These are phyloP conservation scores for Palythoa grandiflora DNA, from an alignment of 92 coral and sea anemone genomes.

Conservation along the genomic window DNA sequence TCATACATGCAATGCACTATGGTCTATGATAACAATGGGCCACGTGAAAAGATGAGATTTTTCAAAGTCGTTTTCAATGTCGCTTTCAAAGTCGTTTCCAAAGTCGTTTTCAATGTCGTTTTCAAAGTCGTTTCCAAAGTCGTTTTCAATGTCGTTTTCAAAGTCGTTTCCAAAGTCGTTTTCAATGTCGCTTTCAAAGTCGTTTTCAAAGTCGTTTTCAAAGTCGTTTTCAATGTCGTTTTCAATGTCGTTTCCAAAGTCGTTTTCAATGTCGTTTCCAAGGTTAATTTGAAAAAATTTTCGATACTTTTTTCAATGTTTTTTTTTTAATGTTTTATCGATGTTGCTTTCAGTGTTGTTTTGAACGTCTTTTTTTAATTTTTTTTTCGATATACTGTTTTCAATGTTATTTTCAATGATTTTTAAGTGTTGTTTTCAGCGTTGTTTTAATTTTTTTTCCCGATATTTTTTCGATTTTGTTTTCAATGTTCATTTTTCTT, in stretches of 20 bases:
- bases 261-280: not conserved
- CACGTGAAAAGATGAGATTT: not conserved
- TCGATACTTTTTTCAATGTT: not conserved
- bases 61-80: no score
- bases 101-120: no score
- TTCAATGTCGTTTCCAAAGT: no score
- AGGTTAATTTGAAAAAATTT: not conserved
- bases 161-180: no score
- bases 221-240: not conserved
- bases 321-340: not conserved
- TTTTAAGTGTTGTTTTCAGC: not conserved
- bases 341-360: constrained; percentile 4
- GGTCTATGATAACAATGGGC: constrained; percentile 1
- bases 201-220: no score
- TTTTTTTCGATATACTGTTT: constrained; percentile 5
- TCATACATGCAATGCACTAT: not conserved
- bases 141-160: no score
- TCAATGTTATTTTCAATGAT: not conserved
- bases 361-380: not conserved
- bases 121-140: no score
- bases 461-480: no score
- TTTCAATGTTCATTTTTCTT: not conserved
- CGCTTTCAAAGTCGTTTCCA: no score
- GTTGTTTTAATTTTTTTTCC: not conserved
- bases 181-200: no score